Conservation (phyloP, 2,113 vertebrate species). For the Erythrocercus mccallii region DNA sequence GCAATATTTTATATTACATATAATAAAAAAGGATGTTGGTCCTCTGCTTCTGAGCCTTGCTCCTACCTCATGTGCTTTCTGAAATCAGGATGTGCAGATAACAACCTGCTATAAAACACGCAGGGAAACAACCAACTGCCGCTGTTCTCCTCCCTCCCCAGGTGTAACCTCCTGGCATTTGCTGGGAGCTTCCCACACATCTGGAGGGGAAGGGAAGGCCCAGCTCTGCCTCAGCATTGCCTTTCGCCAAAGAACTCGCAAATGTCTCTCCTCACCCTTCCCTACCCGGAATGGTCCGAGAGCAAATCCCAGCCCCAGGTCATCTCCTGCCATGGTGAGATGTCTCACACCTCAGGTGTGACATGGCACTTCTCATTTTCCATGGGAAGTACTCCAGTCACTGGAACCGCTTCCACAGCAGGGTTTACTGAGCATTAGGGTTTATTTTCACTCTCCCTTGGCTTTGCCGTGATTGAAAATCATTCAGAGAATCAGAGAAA, state of each 20-base stretch:
- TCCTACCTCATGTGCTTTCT: neutral
- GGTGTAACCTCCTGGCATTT: neutral
- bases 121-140: neutral
- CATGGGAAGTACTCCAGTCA: neutral
- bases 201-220: neutral
- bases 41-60: neutral
- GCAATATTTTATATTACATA: neutral
- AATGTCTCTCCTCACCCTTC: neutral
- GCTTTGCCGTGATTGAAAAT: neutral
- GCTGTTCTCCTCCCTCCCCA: neutral
- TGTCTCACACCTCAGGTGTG: neutral
- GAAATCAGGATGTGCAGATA: neutral
- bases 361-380: neutral
- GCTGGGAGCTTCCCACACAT: neutral
- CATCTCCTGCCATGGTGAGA: neutral
- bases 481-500: neutral
- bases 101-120: neutral
- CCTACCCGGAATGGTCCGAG: accelerated
- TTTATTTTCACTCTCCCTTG: neutral
- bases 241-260: accelerated
- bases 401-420: neutral
- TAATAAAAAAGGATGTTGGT: neutral
- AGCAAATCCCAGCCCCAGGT: neutral
- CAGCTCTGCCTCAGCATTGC: neutral
- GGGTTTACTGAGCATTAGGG: neutral